These are phyloP conservation scores for Argentina silus DNA, from an alignment of 2,797 vertebrate genomes.

Conservation along the genomic window DNA sequence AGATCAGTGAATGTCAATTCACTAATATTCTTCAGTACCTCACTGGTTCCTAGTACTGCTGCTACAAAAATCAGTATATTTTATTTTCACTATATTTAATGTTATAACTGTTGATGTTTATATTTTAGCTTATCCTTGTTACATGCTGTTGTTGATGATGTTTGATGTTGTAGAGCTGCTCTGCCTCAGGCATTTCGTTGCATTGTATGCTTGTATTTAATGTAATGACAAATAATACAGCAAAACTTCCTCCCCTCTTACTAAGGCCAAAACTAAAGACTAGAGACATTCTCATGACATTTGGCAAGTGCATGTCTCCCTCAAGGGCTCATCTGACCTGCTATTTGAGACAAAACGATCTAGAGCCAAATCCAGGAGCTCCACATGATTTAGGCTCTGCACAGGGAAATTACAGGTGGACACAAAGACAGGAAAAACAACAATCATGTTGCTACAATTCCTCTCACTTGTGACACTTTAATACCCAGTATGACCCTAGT, in stretches of 20 bases:
- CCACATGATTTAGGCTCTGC: too few species aligned
- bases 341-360: too few species aligned
- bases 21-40: not conserved
- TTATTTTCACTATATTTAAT: too few species aligned
- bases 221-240: too few species aligned
- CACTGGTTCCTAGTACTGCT: not conserved
- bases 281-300: not conserved
- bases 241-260: not conserved
- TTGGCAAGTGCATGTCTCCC: not conserved
- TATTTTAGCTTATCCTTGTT: not conserved
- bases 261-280: not conserved
- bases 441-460: too few species aligned
- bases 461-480: too few species aligned
- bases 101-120: too few species aligned
- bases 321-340: not conserved
- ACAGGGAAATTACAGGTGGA: too few species aligned
- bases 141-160: too few species aligned
- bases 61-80: not conserved
- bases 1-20: not conserved
- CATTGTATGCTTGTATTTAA: not conserved
- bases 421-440: too few species aligned
- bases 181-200: not conserved
- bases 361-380: too few species aligned
- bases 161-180: not conserved
- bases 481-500: too few species aligned